Conservation (phyloP, 2,113 vertebrate genomes). For the Grammomys dolichurus region DNA sequence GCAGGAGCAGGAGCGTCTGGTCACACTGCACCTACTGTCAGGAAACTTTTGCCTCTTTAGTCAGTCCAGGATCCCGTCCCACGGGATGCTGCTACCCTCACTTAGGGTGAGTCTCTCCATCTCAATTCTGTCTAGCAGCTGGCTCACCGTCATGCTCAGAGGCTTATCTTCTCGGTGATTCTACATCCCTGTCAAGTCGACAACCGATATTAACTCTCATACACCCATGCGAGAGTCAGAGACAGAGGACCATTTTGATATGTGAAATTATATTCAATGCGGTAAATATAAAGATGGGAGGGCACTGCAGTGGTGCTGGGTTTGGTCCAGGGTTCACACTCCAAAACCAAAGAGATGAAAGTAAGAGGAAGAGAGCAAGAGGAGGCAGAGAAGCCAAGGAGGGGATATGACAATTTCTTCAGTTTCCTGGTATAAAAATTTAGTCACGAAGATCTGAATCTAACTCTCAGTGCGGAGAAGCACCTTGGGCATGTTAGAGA, state of each 20-base stretch:
- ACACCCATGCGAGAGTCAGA: not conserved
- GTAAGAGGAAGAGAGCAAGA: not conserved
- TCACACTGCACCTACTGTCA: not conserved
- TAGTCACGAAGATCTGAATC: not conserved
- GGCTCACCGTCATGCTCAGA: not conserved
- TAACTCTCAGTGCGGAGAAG: not conserved
- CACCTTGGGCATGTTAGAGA: not conserved
- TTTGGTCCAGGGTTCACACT: not conserved
- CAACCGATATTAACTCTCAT: not conserved
- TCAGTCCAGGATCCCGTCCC: not conserved
- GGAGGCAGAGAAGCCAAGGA: not conserved
- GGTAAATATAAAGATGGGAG: not conserved
- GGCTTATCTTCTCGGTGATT: not conserved
- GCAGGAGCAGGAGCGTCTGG: too few species aligned
- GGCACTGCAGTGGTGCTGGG: rapidly evolving
- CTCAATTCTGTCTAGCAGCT: not conserved
- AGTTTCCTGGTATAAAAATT: not conserved
- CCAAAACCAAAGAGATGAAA: not conserved
- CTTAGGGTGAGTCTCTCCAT: not conserved
- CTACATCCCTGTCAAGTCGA: not conserved
- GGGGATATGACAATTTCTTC: not conserved
- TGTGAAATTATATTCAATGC: not conserved
- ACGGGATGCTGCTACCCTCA: not conserved
- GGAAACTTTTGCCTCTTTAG: not conserved
- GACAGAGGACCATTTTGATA: not conserved